Conservation (phyloP, 2,888 invertebrate genomes). For the Apodemia hepburni region DNA sequence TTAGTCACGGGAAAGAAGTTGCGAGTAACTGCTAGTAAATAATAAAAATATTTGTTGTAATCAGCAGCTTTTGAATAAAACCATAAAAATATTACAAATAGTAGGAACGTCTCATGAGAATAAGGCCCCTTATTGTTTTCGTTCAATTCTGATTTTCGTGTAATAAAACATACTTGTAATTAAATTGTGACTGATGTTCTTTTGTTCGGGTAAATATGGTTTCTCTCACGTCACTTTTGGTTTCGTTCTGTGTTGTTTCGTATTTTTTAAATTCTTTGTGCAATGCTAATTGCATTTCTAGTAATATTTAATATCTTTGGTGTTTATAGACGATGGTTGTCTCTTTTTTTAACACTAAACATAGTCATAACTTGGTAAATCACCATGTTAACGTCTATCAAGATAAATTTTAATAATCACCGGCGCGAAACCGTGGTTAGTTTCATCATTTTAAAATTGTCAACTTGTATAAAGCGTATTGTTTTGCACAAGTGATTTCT, state of each 20-base stretch:
- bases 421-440: too few relatives aligned
- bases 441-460: too few relatives aligned
- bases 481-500: too few relatives aligned
- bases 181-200: slow-evolving; percentile 13
- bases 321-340: too few relatives aligned
- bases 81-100: slow-evolving; percentile 1
- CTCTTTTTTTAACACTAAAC: too few relatives aligned
- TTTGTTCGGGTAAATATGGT: slow-evolving; percentile 8
- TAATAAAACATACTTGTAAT: slow-evolving; percentile 5
- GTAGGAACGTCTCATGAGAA: neutral
- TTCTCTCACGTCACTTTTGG: slow-evolving; percentile 12
- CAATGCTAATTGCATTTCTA: neutral
- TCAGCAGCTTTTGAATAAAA: neutral
- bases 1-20: too few relatives aligned
- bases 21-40: too few relatives aligned
- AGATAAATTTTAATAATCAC: too few relatives aligned
- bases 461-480: too few relatives aligned
- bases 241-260: neutral
- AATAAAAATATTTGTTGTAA: neutral
- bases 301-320: too few relatives aligned
- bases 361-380: too few relatives aligned
- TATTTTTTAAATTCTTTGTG: neutral
- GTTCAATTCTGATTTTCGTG: slow-evolving; percentile 4
- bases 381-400: too few relatives aligned
- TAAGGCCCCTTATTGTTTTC: slow-evolving; percentile 10